These are phyloP conservation scores for Cladopsammia gracilis DNA, from an alignment of 64 coral and sea anemone species.

Conservation along the genomic window DNA sequence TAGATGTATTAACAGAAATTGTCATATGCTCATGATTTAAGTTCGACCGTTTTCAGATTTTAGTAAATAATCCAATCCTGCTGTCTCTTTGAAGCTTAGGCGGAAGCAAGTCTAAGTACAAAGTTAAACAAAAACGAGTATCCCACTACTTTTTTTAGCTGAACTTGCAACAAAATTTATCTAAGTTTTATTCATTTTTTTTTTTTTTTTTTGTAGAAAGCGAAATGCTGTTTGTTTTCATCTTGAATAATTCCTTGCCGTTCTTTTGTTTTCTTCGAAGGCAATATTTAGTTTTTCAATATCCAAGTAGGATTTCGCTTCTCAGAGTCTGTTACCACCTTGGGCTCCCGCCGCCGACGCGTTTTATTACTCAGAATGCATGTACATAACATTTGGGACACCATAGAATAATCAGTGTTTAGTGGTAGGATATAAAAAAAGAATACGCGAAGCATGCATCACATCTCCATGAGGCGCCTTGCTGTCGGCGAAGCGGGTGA, in stretches of 20 bases:
- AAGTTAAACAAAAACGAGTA: neutral
- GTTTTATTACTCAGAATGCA: neutral
- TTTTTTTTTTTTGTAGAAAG: too few relatives aligned
- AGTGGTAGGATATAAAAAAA: neutral
- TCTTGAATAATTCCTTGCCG: neutral
- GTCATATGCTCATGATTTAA: neutral
- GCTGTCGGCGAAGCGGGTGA: neutral
- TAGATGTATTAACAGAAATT: neutral
- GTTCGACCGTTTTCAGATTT: too few relatives aligned
- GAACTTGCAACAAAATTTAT: too few relatives aligned
- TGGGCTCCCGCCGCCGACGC: too few relatives aligned
- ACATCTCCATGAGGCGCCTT: neutral
- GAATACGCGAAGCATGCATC: neutral
- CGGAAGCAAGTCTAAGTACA: neutral
- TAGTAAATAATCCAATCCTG: neutral
- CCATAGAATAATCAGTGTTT: neutral
- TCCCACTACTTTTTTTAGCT: neutral
- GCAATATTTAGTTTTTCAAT: slow-evolving; percentile 37
- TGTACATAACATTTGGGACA: neutral
- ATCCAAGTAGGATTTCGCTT: neutral
- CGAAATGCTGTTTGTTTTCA: too few relatives aligned
- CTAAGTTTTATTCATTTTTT: too few relatives aligned
- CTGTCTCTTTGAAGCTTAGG: neutral
- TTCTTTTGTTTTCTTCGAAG: neutral
- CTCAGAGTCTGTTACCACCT: neutral